Base-by-base conservation (phyloP, 2,113 vertebrate genomes). In the Oophaga pumilio region DNA sequence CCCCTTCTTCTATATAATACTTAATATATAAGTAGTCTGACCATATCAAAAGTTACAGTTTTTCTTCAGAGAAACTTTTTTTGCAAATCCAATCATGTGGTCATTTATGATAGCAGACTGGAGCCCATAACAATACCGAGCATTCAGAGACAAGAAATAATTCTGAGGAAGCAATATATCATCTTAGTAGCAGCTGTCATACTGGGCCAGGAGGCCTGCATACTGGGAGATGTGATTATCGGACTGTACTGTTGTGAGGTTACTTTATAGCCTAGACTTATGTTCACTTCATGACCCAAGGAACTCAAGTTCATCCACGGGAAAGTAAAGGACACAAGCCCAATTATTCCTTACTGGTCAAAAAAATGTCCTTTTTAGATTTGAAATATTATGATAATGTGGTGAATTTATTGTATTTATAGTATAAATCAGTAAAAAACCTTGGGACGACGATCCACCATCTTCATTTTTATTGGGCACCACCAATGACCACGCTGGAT, bases 1-100 rank as follows among this genome's bases (percentile, higher is more conserved):
- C 10, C 28, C 33, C 69, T 43, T 9, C 66, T 26, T 69, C 69
- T 73, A 18, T 43, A 73, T 73, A 73, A 33, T n/a, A n/a, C n/a
- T n/a, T n/a, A n/a, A n/a, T n/a, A n/a, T n/a, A n/a, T 5, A 6
- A 43, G 69, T 2, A 8, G 24, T 71, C 26, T 14, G 33, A 12
- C 33, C 14, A 0, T 12, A 33, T 71, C 43, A 33, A 71, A 71
- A 71, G 2, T 33, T 28, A 66, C 62, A n/a, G 64, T 66, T 66
- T 24, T 66, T 66, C 22, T 68, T 13, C 15, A 33, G 28, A 18
- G 17, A 43, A 73, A 43, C 17, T 73, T 73, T 73, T 73, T 73
- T 73, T 73, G 69, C 8, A 73, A 73, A 49, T 43, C 28, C 69
- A 73, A 73, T 73, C 33, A 73, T 73, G 69, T 18, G 69, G 28